Percentiles rank a stretch among this genome's conserved stretches.
These are phyloP conservation scores for Agraylea sexmaculata DNA, from an alignment of 1,140 invertebrate genomes.

Conservation along the genomic window DNA sequence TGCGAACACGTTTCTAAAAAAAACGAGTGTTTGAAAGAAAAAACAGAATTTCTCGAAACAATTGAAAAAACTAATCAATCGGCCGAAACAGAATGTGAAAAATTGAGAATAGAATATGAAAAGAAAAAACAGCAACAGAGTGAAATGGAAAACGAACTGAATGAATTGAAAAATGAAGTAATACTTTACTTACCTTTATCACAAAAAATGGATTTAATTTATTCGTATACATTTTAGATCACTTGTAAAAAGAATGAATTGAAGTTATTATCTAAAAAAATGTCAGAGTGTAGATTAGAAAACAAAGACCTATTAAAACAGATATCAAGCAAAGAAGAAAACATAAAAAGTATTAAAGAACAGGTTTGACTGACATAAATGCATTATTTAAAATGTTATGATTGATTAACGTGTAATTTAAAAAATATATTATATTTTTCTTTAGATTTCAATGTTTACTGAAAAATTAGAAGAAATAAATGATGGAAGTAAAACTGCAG, in stretches of 20 bases:
- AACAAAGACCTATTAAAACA: conserved; percentile 2
- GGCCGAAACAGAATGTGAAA: too few relatives aligned
- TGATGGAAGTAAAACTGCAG: conserved; percentile 34
- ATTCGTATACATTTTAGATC: conserved; percentile 1
- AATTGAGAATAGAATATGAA: too few relatives aligned
- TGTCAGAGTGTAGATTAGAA: conserved; percentile 1
- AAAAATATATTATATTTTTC: conserved; percentile 1
- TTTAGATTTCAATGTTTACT: conserved; percentile 32
- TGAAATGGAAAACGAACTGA: too few relatives aligned
- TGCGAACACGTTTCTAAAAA: too few relatives aligned
- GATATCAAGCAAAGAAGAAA: conserved; percentile 3
- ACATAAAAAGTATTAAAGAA: conserved; percentile 1
- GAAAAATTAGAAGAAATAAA: conserved; percentile 29
- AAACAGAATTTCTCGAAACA: too few relatives aligned
- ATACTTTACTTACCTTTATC: too few relatives aligned
- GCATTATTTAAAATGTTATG: background rate
- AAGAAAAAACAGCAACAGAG: too few relatives aligned
- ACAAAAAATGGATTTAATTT: too few relatives aligned
- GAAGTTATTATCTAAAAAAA: conserved; percentile 1
- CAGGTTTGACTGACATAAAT: conserved; percentile 1
- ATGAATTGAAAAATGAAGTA: too few relatives aligned
- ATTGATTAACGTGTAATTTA: background rate
- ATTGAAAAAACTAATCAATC: too few relatives aligned
- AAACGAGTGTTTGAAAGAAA: too few relatives aligned
- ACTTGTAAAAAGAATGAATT: conserved; percentile 8